Evolutionary conservation across 2,888 invertebrate species (phyloP).

Genomic region (Notodonta dromedarius): DNA sequence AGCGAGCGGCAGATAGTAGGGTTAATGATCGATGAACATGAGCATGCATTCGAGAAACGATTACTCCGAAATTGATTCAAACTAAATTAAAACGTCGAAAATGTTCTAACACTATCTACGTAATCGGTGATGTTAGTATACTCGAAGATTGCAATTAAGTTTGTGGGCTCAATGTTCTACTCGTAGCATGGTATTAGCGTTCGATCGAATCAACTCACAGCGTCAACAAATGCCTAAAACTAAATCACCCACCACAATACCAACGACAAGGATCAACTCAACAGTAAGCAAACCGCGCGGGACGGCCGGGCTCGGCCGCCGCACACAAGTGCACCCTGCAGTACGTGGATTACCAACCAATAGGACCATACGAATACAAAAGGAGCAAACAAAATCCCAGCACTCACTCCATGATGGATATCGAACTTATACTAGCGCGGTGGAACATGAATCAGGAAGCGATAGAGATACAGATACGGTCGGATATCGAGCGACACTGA

Average conservation of each 20-base stretch:
- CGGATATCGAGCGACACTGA: conserved; percentile 62
- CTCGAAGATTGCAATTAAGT: conserved; percentile 57
- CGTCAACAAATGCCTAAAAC: conserved; percentile 71
- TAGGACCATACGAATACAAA: conserved; percentile 69
- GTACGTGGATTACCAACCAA: conserved; percentile 73
- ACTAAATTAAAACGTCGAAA: conserved; percentile 53
- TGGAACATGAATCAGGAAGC: conserved; percentile 81
- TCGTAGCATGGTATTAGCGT: conserved; percentile 75
- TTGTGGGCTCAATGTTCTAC: conserved; percentile 82
- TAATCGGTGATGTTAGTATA: conserved; percentile 70
- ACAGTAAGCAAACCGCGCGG: conserved; percentile 68
- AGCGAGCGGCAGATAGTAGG: conserved; percentile 52
- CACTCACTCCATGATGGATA: conserved; percentile 78
- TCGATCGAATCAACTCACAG: conserved; percentile 65
- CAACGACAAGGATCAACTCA: conserved; percentile 70
- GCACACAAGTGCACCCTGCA: conserved; percentile 78
- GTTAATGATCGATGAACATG: conserved; percentile 57
- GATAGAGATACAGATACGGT: conserved; percentile 72
- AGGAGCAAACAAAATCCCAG: conserved; percentile 82
- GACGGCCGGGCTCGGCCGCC: conserved; percentile 61
- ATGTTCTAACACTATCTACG: conserved; percentile 54
- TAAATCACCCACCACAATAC: conserved; percentile 76
- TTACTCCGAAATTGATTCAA: conserved; percentile 52
- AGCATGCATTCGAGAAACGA: conserved; percentile 55
- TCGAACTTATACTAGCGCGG: conserved; percentile 74